These are phyloP conservation scores for Spatulosminthurus flaviceps DNA, from an alignment of 2,888 invertebrate species.

Conservation along the genomic window DNA sequence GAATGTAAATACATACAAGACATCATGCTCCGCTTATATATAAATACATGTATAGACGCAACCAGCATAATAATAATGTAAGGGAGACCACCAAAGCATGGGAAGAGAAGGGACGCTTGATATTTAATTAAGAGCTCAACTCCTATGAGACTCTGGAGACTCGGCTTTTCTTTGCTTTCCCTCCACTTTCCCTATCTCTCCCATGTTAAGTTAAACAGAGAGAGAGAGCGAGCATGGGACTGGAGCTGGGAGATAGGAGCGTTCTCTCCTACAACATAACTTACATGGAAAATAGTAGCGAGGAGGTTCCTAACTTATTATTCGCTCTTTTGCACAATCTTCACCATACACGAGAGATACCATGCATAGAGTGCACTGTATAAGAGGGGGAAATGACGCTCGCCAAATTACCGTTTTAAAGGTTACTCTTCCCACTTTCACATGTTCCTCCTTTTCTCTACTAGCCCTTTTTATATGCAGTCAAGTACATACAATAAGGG, in stretches of 20 bases:
- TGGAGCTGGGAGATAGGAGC: background rate
- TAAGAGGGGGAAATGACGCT: background rate
- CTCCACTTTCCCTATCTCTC: background rate
- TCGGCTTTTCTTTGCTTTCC: background rate
- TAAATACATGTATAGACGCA: background rate
- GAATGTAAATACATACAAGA: too few relatives aligned
- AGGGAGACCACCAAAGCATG: background rate
- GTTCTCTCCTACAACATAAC: too few relatives aligned
- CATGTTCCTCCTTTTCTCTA: background rate
- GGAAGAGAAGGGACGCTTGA: constrained; percentile 31
- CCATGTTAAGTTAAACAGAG: background rate
- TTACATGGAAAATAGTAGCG: too few relatives aligned
- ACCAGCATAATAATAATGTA: background rate
- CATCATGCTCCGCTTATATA: too few relatives aligned
- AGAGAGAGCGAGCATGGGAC: background rate
- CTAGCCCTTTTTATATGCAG: too few relatives aligned
- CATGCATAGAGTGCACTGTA: background rate
- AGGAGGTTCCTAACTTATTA: background rate
- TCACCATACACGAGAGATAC: background rate
- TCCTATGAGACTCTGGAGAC: constrained; percentile 41
- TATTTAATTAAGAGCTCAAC: constrained; percentile 46
- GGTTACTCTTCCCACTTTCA: background rate
- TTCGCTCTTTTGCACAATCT: constrained; percentile 30
- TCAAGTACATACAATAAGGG: too few relatives aligned
- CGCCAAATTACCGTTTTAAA: constrained; percentile 6